Conservation (phyloP, 2,797 vertebrate genomes). For the Somateria mollissima region DNA sequence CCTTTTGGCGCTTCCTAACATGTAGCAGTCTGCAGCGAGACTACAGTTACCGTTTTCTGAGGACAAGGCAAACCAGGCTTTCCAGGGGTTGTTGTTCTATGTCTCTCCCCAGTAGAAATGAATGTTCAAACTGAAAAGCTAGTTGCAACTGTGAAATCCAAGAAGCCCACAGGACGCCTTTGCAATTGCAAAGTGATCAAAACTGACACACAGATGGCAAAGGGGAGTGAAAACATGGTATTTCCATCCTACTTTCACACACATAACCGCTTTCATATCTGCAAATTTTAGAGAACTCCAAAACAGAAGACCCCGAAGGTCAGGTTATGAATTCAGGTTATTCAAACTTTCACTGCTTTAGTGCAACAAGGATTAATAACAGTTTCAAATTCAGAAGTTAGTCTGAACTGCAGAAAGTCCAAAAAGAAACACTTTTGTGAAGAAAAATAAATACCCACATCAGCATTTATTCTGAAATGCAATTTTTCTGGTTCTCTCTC, state of each 20-base stretch:
- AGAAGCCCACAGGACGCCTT: background rate
- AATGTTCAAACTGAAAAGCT: background rate
- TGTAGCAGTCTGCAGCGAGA: background rate
- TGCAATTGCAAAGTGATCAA: background rate
- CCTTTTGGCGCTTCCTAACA: background rate
- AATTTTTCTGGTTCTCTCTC: background rate
- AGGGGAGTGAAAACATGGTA: background rate
- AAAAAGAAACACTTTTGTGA: background rate
- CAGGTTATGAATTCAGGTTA: background rate
- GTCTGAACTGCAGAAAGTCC: background rate
- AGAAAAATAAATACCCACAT: background rate
- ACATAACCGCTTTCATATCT: background rate
- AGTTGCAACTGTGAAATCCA: background rate
- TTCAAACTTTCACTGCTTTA: background rate
- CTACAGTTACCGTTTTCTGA: background rate
- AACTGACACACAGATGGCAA: background rate
- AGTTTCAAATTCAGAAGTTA: background rate
- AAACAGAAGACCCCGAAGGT: background rate
- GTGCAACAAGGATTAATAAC: background rate
- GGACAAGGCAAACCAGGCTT: background rate
- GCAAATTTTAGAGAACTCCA: background rate
- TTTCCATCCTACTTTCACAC: background rate
- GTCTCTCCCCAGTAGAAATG: background rate
- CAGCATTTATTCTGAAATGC: background rate
- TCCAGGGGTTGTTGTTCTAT: background rate